These are phyloP conservation scores for Amniataba percoides DNA, from an alignment of 2,797 vertebrate species.

Conservation along the genomic window DNA sequence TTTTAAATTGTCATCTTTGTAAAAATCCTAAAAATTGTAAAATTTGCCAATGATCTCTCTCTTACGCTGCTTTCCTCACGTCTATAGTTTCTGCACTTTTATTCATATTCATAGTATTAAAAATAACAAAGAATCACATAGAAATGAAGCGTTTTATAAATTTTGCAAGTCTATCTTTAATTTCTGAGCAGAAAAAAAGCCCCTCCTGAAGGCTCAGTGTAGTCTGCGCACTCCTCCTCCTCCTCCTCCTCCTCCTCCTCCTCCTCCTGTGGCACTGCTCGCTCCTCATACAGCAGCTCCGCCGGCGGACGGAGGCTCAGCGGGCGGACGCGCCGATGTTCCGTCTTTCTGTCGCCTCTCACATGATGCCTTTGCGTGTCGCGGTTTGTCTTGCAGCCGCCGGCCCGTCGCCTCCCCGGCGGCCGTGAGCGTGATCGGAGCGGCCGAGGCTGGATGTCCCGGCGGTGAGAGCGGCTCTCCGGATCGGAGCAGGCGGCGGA, in stretches of 20 bases:
- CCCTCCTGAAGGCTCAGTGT: too few relatives aligned
- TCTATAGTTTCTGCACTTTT: too few relatives aligned
- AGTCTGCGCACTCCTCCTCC: slow-evolving; percentile 31
- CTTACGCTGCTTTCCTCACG: too few relatives aligned
- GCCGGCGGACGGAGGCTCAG: slow-evolving; percentile 3
- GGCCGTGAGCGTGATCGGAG: slow-evolving; percentile 28
- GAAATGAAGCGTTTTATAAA: too few relatives aligned
- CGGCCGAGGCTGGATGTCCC: slow-evolving; percentile 42
- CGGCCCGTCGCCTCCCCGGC: slow-evolving; percentile 29
- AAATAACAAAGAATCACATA: too few relatives aligned
- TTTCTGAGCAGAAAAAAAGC: too few relatives aligned
- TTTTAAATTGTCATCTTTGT: too few relatives aligned
- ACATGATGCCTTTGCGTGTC: slow-evolving; percentile 52
- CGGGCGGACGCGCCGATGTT: slow-evolving; percentile 61
- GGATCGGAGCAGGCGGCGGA: slow-evolving; percentile 48
- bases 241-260: slow-evolving; percentile 41
- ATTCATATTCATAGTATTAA: too few relatives aligned
- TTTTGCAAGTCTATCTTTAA: too few relatives aligned
- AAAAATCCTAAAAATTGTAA: too few relatives aligned
- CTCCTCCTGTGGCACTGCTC: slow-evolving; percentile 60
- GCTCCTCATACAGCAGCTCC: slow-evolving; percentile 56
- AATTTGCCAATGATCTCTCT: too few relatives aligned
- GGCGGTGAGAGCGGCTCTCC: slow-evolving; percentile 38
- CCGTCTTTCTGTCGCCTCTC: slow-evolving; percentile 60
- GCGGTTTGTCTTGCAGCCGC: slow-evolving; percentile 21